These are phyloP conservation scores for Dichetophora obliterata DNA, from an alignment of 2,888 invertebrate species.

Conservation along the genomic window DNA sequence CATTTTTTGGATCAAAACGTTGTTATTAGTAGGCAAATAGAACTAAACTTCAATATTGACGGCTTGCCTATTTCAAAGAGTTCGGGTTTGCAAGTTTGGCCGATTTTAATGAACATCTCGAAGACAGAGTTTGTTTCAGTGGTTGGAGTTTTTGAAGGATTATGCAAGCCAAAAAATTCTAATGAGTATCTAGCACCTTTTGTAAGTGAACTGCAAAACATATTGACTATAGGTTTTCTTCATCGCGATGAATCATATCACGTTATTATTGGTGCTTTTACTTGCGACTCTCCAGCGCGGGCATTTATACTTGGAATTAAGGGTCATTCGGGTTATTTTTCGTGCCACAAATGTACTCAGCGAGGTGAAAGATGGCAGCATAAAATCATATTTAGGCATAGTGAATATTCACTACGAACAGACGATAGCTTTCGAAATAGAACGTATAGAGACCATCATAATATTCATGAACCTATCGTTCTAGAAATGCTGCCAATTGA, in stretches of 20 bases:
- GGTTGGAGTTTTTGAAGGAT: slow-evolving; percentile 1
- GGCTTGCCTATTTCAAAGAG: not conserved
- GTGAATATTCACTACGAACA: not conserved
- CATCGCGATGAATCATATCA: not conserved
- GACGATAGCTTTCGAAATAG: not conserved
- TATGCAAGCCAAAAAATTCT: not conserved
- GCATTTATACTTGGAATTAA: not conserved
- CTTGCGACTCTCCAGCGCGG: not conserved
- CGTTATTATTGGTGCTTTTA: not conserved
- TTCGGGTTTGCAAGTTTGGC: not conserved
- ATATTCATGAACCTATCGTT: not conserved
- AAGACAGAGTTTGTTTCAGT: not conserved
- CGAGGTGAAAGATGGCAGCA: not conserved
- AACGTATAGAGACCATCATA: not conserved
- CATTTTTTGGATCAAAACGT: not conserved
- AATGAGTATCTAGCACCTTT: not conserved
- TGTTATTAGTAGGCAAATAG: not conserved
- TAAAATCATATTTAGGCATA: not conserved
- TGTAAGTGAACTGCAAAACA: not conserved
- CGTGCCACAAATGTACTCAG: not conserved
- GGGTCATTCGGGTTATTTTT: not conserved
- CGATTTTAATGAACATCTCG: not conserved
- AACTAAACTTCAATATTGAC: slow-evolving; percentile 7
- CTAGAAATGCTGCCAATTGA: not conserved
- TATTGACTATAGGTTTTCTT: not conserved